Evolutionary conservation across 1,140 invertebrate species (phyloP), one percentile per base, ranked within the genome.

Genomic region (Danaus plexippus): DNA sequence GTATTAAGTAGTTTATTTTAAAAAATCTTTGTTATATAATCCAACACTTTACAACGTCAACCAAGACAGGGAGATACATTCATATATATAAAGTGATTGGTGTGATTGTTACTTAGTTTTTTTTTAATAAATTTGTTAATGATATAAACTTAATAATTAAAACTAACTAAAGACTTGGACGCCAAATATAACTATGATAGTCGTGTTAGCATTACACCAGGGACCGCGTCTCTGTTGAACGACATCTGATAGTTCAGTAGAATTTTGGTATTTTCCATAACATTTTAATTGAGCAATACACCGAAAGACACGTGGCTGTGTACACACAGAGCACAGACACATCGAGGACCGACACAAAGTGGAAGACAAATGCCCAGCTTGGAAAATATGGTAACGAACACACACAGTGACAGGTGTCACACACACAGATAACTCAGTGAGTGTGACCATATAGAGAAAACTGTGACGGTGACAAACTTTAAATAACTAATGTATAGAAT

Each of bases 11-110:
- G 75, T 81, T 86, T 86, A 77, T 78, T 85, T 32, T 83, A 78
- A 82, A 85, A 85, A 86, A 85, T 80, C 79, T 86, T 85, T 86
- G 83, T 86, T 85, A 86, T 80, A 79, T 78, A 85, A 82, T 85
- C 72, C 77, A 86, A 86, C 83, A 85, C 75, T 79, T 81, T 81
- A 80, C 80, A 83, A 82, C 63, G 72, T 74, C 75, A 77, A 78
- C 71, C 77, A 69, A 67, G 65, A 69, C 64, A 62, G 65, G 64
- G 70, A 69, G 66, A 73, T 64, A 63, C 53, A 45, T 52, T 52
- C 11, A 52, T 58, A 47, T 51, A 53, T 48, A 12, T 40, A 45
- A 15, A 32, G 47, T 22, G 43, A 56, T 52, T 57, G 54, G 50
- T 57, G 59, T 61, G 49, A 61, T 53, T 18, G 59, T 50, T 47